phyloP scores from a whole-genome alignment of 2,113 vertebrate genomes.

The Mystacornis crossleyi region DNA sequence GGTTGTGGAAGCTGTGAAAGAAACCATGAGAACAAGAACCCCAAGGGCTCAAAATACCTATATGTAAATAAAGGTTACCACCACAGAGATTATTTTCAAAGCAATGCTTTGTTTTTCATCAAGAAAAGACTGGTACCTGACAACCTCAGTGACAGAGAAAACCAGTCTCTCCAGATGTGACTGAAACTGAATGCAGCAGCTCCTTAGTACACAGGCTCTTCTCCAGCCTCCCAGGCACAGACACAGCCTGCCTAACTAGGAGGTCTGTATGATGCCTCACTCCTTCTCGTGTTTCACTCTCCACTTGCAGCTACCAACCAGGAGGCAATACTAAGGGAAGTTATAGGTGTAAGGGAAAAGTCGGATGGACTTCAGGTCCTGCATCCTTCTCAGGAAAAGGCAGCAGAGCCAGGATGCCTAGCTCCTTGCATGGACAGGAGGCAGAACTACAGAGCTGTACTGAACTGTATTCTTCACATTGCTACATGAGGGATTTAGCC shows the following conservation, averaged over 20 bases:
- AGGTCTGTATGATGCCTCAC: not conserved
- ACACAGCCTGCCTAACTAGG: not conserved
- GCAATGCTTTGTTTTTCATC: not conserved
- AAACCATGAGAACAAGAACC: not conserved
- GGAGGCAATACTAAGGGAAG: not conserved
- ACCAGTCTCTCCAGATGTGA: not conserved
- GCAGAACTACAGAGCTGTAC: not conserved
- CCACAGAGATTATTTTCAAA: slow-evolving; percentile 5
- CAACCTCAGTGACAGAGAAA: not conserved
- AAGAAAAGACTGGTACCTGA: not conserved
- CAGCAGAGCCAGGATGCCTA: not conserved
- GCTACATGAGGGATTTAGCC: not conserved
- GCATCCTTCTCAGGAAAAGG: not conserved
- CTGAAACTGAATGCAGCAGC: not conserved
- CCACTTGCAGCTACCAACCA: not conserved
- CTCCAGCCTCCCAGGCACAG: not conserved
- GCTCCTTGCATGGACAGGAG: not conserved
- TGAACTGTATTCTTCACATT: not conserved
- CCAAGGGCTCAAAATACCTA: not conserved
- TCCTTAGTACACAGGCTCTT: not conserved
- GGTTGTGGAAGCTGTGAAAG: not conserved
- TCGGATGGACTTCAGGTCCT: not conserved
- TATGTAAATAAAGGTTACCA: not conserved
- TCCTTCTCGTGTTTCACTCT: not conserved
- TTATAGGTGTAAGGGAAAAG: not conserved